A percentile compares a stretch with the other conserved stretches of the same genome.
These are phyloP conservation scores for Enoplosus armatus DNA, from an alignment of 2,797 vertebrate genomes.

Conservation along the genomic window DNA sequence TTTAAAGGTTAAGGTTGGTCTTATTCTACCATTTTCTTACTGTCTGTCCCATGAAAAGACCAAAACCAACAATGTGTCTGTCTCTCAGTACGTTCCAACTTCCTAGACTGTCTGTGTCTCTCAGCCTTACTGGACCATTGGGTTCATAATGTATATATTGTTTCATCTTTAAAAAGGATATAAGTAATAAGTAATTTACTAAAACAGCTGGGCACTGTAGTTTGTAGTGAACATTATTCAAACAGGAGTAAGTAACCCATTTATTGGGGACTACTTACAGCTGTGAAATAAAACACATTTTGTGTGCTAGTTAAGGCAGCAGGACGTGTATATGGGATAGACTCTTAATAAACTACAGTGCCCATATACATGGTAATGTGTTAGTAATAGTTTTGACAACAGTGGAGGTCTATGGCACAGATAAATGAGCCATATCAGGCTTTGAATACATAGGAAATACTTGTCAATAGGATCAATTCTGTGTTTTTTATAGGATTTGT, in stretches of 20 bases:
- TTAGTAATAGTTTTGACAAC: neutral
- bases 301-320: neutral
- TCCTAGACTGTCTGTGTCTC: neutral
- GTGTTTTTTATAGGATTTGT: neutral
- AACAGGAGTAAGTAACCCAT: neutral
- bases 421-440: neutral
- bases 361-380: neutral
- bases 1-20: neutral
- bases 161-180: neutral
- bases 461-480: neutral
- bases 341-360: neutral
- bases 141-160: neutral
- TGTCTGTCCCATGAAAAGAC: neutral
- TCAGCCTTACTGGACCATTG: neutral
- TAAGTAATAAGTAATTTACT: neutral
- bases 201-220: neutral
- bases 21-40: neutral
- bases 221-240: neutral
- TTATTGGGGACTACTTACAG: conserved; percentile 5
- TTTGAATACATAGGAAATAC: neutral
- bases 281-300: neutral
- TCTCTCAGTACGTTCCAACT: neutral
- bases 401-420: neutral
- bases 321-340: neutral
- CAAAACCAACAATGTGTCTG: neutral